Conservation (phyloP, 1,140 invertebrate genomes). For the Drosophila santomea region DNA sequence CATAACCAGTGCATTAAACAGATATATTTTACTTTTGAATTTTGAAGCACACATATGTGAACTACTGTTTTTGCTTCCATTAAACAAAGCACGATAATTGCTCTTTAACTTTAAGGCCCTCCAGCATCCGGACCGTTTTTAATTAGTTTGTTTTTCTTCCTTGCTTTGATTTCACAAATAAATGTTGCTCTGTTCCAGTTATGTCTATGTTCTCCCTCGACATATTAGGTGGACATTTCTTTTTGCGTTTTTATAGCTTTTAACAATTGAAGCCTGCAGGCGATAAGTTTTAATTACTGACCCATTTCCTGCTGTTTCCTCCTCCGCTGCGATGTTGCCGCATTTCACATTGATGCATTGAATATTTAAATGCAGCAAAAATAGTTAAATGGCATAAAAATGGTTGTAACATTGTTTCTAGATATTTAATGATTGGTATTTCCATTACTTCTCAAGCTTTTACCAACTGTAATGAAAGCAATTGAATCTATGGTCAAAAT, state of each 20-base stretch:
- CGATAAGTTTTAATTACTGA: conserved; percentile 61
- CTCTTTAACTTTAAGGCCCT: not conserved
- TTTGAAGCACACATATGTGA: too few relatives aligned
- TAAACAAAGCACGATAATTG: not conserved
- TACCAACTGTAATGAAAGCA: too few relatives aligned
- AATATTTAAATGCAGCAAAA: conserved; percentile 16
- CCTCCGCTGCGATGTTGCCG: conserved; percentile 19
- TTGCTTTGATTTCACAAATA: conserved; percentile 15
- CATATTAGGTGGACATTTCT: conserved; percentile 18
- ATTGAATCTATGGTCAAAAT: too few relatives aligned
- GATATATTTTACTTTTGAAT: too few relatives aligned
- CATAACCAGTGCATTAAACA: too few relatives aligned
- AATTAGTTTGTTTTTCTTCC: conserved; percentile 16
- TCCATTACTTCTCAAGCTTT: not conserved
- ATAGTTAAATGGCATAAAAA: not conserved
- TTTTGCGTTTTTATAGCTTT: conserved; percentile 4
- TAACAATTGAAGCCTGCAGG: conserved; percentile 47
- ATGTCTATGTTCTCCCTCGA: conserved; percentile 5
- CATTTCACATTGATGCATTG: conserved; percentile 11
- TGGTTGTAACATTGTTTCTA: not conserved
- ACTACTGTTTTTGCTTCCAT: too few relatives aligned
- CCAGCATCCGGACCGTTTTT: not conserved
- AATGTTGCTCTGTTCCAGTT: conserved; percentile 8
- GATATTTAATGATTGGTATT: not conserved
- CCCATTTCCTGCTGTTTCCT: conserved; percentile 34